Conservation (phyloP, 2,113 vertebrate species). For the Nymphicus hollandicus region DNA sequence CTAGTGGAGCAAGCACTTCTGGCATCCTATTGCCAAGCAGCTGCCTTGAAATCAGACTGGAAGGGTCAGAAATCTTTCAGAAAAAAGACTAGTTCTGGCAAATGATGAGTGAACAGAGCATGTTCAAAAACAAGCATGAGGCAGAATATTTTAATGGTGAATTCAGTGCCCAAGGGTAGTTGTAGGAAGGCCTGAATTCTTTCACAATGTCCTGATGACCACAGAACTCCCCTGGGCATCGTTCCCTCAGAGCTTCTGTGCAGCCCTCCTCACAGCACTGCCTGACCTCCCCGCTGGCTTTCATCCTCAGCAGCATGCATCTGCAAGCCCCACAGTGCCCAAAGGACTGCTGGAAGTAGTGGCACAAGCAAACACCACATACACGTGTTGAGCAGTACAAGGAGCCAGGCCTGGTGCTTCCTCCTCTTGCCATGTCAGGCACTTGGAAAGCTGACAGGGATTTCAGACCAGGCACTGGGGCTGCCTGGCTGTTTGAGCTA, state of each 20-base stretch:
- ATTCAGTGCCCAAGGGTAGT: not conserved
- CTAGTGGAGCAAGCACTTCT: not conserved
- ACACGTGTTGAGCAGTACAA: accelerated
- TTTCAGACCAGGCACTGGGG: accelerated
- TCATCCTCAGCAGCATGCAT: accelerated
- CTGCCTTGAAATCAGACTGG: not conserved
- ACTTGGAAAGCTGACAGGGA: not conserved
- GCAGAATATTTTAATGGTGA: not conserved
- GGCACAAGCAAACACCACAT: not conserved
- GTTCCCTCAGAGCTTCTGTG: not conserved
- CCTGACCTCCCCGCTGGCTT: not conserved
- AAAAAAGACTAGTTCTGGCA: not conserved
- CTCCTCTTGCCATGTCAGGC: not conserved
- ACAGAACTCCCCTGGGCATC: accelerated
- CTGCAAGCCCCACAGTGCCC: accelerated
- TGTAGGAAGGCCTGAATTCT: not conserved
- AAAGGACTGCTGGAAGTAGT: not conserved
- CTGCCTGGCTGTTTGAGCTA: accelerated
- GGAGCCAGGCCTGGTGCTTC: accelerated
- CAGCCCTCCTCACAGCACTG: not conserved
- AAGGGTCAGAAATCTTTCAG: not conserved
- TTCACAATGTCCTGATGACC: not conserved
- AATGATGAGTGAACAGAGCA: not conserved
- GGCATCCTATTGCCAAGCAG: not conserved
- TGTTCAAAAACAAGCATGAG: not conserved